Evolutionary conservation across 2,888 invertebrate genomes (phyloP).

Genomic region (Aspidiotus destructor): DNA sequence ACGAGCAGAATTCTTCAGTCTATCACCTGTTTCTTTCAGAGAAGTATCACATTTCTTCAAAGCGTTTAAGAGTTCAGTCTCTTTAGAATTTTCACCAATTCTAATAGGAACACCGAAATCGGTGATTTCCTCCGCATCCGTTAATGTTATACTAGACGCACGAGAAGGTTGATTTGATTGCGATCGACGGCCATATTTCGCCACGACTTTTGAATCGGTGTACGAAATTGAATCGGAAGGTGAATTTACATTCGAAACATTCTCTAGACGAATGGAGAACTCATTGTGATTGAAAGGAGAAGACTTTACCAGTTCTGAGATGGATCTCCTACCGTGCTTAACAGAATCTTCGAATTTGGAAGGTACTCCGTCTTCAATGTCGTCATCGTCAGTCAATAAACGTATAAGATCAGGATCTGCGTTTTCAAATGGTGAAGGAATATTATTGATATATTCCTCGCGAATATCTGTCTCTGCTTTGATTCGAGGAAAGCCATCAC

Average conservation of each 20-base stretch:
- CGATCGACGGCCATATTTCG: conserved; percentile 25
- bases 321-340: conserved; percentile 26
- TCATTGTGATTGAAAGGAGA: not conserved
- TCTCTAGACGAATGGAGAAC: not conserved
- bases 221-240: not conserved
- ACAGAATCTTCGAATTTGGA: conserved; percentile 7
- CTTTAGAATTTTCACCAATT: not conserved
- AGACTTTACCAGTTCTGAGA: not conserved
- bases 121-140: not conserved
- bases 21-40: not conserved
- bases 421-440: not conserved
- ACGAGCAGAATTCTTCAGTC: conserved; percentile 36
- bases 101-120: not conserved
- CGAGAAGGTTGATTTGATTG: conserved; percentile 3
- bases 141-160: conserved; percentile 6
- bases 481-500: not conserved
- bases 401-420: not conserved
- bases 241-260: not conserved
- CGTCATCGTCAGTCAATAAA: conserved; percentile 11
- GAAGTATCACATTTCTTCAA: conserved; percentile 9
- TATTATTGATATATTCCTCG: not conserved
- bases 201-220: not conserved
- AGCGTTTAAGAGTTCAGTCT: not conserved
- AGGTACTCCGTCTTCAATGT: conserved; percentile 19
- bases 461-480: not conserved